Conservation (phyloP, 2,888 invertebrate species). For the Neoscelio sp. region DNA sequence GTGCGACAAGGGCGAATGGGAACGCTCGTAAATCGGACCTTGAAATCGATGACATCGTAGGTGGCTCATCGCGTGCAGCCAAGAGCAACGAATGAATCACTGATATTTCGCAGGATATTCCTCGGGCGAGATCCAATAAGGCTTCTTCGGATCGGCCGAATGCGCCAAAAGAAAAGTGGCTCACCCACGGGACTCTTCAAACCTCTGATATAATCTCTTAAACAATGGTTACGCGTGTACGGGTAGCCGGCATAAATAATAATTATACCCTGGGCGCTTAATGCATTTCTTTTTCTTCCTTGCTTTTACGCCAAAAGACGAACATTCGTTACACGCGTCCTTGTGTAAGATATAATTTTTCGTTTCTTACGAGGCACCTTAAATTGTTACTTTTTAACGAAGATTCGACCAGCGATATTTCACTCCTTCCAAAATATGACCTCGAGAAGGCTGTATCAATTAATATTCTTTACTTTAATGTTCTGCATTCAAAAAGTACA, state of each 20-base stretch:
- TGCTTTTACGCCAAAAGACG: conserved; percentile 9
- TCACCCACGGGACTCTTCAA: not conserved
- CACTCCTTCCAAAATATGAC: too few species aligned
- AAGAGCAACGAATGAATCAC: conserved; percentile 67
- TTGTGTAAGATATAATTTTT: conserved; percentile 10
- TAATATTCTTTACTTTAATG: too few species aligned
- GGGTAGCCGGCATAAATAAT: conserved; percentile 6
- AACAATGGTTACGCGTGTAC: not conserved
- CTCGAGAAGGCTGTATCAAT: too few species aligned
- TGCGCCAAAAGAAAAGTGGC: conserved; percentile 1
- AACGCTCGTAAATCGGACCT: conserved; percentile 65
- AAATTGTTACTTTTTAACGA: not conserved
- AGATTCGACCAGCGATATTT: not conserved
- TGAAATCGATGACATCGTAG: conserved; percentile 71
- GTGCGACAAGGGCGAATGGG: conserved; percentile 51
- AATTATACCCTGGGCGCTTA: conserved; percentile 3
- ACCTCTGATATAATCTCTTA: conserved; percentile 1
- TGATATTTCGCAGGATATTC: conserved; percentile 61
- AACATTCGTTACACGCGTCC: not conserved
- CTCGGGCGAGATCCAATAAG: conserved; percentile 59
- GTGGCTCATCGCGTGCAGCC: conserved; percentile 70
- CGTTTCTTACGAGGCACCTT: not conserved
- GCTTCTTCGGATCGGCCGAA: conserved; percentile 53
- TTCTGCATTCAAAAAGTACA: too few species aligned
- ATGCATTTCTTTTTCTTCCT: not conserved